Evolutionary conservation across 1,140 invertebrate species (phyloP).

Genomic region (Monomorium pharaonis): DNA sequence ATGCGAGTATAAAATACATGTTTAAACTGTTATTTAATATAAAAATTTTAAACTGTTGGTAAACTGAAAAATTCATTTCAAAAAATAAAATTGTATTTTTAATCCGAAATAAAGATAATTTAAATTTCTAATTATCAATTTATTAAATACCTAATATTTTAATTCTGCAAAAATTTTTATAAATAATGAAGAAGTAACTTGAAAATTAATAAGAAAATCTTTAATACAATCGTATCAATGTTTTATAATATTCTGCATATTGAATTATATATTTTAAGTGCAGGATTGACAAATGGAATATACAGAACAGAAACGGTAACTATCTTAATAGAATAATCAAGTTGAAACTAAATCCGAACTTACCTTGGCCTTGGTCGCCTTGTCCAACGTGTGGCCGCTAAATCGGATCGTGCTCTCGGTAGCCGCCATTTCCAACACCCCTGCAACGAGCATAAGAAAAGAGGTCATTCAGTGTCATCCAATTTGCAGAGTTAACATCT

Average conservation of each 20-base stretch:
- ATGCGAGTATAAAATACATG: not conserved
- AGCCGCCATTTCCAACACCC: constrained; percentile 89
- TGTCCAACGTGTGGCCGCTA: constrained; percentile 98
- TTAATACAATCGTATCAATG: not conserved
- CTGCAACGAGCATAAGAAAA: constrained; percentile 84
- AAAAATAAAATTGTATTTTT: not conserved
- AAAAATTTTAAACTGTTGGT: not conserved
- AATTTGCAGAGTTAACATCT: constrained; percentile 45
- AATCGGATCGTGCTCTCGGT: constrained; percentile 94
- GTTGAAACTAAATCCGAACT: constrained; percentile 40
- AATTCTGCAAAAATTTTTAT: not conserved
- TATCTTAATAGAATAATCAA: constrained; percentile 38
- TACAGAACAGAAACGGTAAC: not conserved
- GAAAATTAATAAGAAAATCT: not conserved
- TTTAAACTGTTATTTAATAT: not conserved
- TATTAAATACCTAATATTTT: not conserved
- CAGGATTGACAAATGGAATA: not conserved
- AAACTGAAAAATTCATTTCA: not conserved
- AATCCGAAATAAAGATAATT: not conserved
- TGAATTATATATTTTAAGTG: not conserved
- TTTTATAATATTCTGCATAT: not conserved
- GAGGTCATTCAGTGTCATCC: constrained; percentile 52
- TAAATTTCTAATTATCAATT: not conserved
- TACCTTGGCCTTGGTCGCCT: constrained; percentile 99
- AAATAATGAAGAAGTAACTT: not conserved